Percentiles rank a stretch among this genome's conserved stretches.
Conservation (phyloP, 2,888 invertebrate species). For the Scaptomyza caliginosa region DNA sequence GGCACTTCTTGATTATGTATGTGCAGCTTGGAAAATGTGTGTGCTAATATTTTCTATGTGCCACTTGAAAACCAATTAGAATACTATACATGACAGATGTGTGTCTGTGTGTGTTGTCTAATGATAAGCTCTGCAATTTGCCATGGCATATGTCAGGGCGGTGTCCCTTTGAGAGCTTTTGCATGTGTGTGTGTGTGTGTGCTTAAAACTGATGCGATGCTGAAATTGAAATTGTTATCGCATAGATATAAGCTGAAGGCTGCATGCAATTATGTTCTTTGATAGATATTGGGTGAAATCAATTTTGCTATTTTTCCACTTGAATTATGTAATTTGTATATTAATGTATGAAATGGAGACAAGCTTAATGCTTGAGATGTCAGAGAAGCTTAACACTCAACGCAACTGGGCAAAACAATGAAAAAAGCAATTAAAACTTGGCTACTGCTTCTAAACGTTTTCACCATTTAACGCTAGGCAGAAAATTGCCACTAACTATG, state of each 20-base stretch:
- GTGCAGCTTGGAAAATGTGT: slow-evolving; percentile 46
- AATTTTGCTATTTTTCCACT: not conserved
- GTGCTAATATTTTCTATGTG: slow-evolving; percentile 61
- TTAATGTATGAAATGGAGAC: slow-evolving; percentile 16
- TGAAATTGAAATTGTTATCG: slow-evolving; percentile 18
- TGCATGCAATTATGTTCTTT: not conserved
- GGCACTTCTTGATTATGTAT: slow-evolving; percentile 20
- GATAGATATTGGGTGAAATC: slow-evolving; percentile 4
- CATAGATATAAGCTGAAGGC: not conserved
- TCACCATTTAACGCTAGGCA: slow-evolving; percentile 17
- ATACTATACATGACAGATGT: slow-evolving; percentile 26
- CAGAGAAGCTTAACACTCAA: slow-evolving; percentile 28
- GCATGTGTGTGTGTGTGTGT: too few species aligned
- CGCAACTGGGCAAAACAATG: slow-evolving; percentile 34
- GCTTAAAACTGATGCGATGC: slow-evolving; percentile 14
- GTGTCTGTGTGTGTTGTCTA: slow-evolving; percentile 6
- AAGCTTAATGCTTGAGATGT: slow-evolving; percentile 17
- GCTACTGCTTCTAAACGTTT: slow-evolving; percentile 25
- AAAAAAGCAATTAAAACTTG: slow-evolving; percentile 69
- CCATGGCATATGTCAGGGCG: slow-evolving; percentile 31
- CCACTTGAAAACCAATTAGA: slow-evolving; percentile 71
- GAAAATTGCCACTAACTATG: slow-evolving; percentile 39
- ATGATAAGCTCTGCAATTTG: slow-evolving; percentile 37
- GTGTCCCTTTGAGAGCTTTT: slow-evolving; percentile 30
- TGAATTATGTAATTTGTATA: not conserved